Conservation (phyloP, 2,888 invertebrate genomes). For the Adelphocoris suturalis region DNA sequence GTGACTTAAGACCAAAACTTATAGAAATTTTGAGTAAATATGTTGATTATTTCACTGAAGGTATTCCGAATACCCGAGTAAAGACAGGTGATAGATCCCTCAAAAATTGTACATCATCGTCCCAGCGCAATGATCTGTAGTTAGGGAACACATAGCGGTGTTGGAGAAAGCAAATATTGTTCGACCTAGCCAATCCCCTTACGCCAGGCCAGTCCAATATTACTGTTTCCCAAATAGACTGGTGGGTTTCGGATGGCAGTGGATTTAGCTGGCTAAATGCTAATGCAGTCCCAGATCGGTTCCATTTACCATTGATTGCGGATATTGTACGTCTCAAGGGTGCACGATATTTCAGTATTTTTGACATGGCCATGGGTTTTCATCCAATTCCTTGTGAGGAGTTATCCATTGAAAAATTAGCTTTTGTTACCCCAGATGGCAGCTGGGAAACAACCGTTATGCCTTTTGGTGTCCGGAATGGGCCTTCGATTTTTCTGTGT, state of each 20-base stretch:
- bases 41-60: constrained; percentile 22
- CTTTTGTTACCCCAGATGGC: constrained; percentile 54
- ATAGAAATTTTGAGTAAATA: constrained; percentile 48
- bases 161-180: constrained; percentile 32
- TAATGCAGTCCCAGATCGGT: constrained; percentile 50
- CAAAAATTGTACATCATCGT: constrained; percentile 53
- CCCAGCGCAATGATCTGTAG: constrained; percentile 43
- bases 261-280: constrained; percentile 57
- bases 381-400: constrained; percentile 44
- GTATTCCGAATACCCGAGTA: constrained; percentile 49
- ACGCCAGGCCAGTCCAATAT: constrained; percentile 60
- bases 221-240: constrained; percentile 61
- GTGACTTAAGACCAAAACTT: too few relatives aligned
- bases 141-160: neutral
- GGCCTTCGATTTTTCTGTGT: constrained; percentile 77
- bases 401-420: constrained; percentile 49
- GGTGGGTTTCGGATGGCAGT: constrained; percentile 33
- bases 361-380: constrained; percentile 69
- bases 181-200: constrained; percentile 40
- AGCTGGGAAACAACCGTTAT: constrained; percentile 33
- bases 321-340: constrained; percentile 75
- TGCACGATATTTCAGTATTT: too few relatives aligned
- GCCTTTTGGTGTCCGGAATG: constrained; percentile 75
- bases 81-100: constrained; percentile 53
- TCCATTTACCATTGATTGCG: constrained; percentile 73